These are phyloP conservation scores for Ctenochaetus hawaiiensis DNA, from an alignment of 2,797 vertebrate genomes.

Conservation along the genomic window DNA sequence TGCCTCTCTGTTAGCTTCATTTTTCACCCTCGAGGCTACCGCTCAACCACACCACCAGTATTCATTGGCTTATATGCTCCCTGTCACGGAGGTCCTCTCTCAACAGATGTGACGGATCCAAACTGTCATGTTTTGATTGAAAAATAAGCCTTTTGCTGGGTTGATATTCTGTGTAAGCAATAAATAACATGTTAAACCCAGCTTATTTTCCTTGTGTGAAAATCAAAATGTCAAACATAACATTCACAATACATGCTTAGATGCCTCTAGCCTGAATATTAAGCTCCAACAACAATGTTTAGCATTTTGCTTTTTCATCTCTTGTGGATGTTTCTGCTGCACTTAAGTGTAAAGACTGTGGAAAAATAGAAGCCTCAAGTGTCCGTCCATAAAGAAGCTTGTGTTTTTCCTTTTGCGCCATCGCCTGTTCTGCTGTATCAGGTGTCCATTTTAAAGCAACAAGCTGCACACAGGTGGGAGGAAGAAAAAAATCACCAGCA, in stretches of 20 bases:
- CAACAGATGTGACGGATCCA: conserved; percentile 45
- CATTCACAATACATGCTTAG: background rate
- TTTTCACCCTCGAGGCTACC: too few relatives aligned
- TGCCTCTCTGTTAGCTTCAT: too few relatives aligned
- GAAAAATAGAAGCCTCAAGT: conserved; percentile 32
- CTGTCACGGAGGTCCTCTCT: conserved; percentile 67
- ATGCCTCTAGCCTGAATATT: background rate
- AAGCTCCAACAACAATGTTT: background rate
- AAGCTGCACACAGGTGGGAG: conserved; percentile 60
- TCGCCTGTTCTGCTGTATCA: conserved; percentile 55
- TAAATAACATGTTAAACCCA: too few relatives aligned
- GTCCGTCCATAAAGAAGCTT: conserved; percentile 32
- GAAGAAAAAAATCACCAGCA: conserved; percentile 56
- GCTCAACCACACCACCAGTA: conserved; percentile 47
- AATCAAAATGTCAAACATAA: too few relatives aligned
- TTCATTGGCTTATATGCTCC: conserved; percentile 81
- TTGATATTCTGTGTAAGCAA: background rate
- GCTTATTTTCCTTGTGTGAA: background rate
- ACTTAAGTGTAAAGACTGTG: background rate
- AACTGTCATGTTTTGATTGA: conserved; percentile 19
- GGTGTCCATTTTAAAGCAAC: conserved; percentile 57
- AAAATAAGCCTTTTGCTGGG: conserved; percentile 17
- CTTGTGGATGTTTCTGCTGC: background rate
- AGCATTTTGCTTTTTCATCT: background rate
- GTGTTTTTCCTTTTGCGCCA: conserved; percentile 36